Evolutionary conservation across 2,797 vertebrate genomes (phyloP).

Genomic region (Paratrypauchen microcephalus): DNA sequence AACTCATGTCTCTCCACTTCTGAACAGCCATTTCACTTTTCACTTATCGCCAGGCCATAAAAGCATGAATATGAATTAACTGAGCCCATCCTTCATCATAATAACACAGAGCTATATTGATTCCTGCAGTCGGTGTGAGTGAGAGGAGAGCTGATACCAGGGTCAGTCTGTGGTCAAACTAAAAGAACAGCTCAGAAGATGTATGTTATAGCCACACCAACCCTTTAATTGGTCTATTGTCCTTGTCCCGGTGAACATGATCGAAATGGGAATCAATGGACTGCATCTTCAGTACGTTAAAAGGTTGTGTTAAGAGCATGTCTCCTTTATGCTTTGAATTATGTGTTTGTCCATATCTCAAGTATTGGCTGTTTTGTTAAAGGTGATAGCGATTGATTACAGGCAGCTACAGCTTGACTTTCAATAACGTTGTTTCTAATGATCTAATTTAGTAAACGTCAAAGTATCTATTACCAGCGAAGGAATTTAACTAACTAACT

Average conservation of each 20-base stretch:
- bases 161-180: slow-evolving; percentile 67
- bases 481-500: too few species aligned
- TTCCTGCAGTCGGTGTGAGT: slow-evolving; percentile 51
- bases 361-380: not conserved
- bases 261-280: slow-evolving; percentile 7
- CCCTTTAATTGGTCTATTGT: slow-evolving; percentile 9
- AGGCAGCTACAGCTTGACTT: not conserved
- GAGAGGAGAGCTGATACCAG: slow-evolving; percentile 40
- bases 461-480: too few species aligned
- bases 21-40: slow-evolving; percentile 60
- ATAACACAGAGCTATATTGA: slow-evolving; percentile 67
- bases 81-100: slow-evolving; percentile 67
- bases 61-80: slow-evolving; percentile 69
- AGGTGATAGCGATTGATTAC: not conserved
- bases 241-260: slow-evolving; percentile 7
- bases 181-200: not conserved
- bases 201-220: not conserved
- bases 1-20: slow-evolving; percentile 30
- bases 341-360: not conserved
- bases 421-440: too few species aligned
- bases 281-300: not conserved
- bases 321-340: not conserved
- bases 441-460: too few species aligned
- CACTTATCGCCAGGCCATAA: slow-evolving; percentile 60
- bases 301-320: not conserved